These are phyloP conservation scores for Bettongia penicillata DNA, from an alignment of 2,113 vertebrate genomes.

Conservation along the genomic window DNA sequence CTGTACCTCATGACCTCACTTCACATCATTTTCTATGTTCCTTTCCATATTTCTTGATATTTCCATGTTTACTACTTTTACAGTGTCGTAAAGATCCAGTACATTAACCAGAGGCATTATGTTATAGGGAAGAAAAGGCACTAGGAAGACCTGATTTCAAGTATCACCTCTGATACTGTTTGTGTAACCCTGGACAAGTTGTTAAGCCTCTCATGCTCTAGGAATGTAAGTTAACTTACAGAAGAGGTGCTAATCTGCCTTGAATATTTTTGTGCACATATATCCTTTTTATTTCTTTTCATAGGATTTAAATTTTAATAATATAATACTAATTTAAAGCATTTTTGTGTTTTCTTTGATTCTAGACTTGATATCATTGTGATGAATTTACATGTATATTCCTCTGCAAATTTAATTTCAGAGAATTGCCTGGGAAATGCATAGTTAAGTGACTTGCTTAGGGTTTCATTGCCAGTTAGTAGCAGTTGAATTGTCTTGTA, in stretches of 20 bases:
- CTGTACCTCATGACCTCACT: background rate
- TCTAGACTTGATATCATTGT: background rate
- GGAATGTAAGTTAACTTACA: background rate
- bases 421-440: background rate
- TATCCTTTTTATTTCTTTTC: background rate
- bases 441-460: background rate
- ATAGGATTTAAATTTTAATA: background rate
- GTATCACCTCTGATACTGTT: background rate
- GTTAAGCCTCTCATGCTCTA: background rate
- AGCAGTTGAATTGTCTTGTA: background rate
- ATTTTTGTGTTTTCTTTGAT: background rate
- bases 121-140: background rate
- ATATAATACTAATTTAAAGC: background rate
- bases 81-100: background rate
- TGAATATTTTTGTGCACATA: background rate
- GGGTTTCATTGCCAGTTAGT: background rate
- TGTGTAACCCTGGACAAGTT: background rate
- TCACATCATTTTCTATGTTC: background rate
- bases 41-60: background rate
- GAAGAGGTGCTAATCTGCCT: background rate
- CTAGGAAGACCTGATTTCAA: background rate
- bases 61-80: background rate
- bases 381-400: background rate
- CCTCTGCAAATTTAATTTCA: background rate
- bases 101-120: background rate